phyloP scores from a whole-genome alignment of 2,888 invertebrate genomes.

The Bellardia pandia region DNA sequence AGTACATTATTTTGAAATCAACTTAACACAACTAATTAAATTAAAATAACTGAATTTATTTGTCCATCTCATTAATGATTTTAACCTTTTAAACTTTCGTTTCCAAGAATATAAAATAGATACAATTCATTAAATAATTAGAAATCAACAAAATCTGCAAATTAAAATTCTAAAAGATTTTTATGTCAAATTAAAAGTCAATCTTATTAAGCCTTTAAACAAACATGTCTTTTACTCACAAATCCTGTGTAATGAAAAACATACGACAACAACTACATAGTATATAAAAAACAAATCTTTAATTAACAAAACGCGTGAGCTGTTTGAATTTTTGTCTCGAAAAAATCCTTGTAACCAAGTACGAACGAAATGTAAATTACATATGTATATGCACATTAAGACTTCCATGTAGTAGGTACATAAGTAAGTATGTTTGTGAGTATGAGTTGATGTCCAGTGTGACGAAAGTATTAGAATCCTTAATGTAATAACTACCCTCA shows the following conservation, averaged over 20 bases:
- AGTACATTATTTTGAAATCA: too few species aligned
- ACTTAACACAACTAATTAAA: too few species aligned
- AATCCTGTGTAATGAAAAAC: neutral
- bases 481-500: constrained; percentile 55
- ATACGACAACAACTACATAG: neutral
- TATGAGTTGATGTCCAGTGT: constrained; percentile 59
- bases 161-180: constrained; percentile 3
- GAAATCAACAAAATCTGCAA: neutral
- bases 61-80: too few species aligned
- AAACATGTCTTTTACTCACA: neutral
- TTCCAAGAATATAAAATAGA: neutral
- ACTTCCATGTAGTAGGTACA: neutral
- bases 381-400: neutral
- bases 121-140: neutral
- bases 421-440: neutral
- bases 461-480: constrained; percentile 63
- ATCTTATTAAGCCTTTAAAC: constrained; percentile 44
- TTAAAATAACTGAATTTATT: too few species aligned
- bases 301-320: constrained; percentile 48
- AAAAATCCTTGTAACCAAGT: constrained; percentile 37
- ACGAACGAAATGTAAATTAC: constrained; percentile 38
- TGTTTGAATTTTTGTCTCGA: constrained; percentile 10
- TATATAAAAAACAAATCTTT: constrained; percentile 30
- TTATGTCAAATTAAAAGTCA: constrained; percentile 57
- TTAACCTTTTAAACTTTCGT: neutral